Evolutionary conservation across 1,140 invertebrate species (phyloP), one percentile per base, ranked within the genome.

Genomic region (Apis dorsata): DNA sequence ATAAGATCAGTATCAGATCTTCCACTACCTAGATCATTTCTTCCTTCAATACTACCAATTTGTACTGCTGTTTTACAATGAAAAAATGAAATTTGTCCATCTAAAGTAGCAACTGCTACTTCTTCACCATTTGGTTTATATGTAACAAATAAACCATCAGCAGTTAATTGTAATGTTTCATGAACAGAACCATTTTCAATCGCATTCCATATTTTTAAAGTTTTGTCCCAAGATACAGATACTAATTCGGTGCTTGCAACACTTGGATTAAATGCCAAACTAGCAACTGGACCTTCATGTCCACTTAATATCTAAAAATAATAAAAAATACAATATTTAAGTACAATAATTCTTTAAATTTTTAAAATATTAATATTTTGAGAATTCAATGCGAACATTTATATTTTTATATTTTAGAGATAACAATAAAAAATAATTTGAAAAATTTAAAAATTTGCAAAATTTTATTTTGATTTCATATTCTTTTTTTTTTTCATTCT

Each of bases 201-300:
- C 2, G 97, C 95, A 92, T 99, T 98, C 99, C 99, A 99, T 51
- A 99, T 93, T 88, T 97, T 96, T 0, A 99, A 93, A 0, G 98
- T 98, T 93, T 97, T 97, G 92, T 99, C 99, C 98, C 98, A 99
- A 24, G 98, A 98, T 4, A 96, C 97, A 4, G 98, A 99, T 0
- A 96, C 97, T 53, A 99, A 92, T 53, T 96, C 95, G 0, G 97
- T 96, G 80, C 96, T 97, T 0, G 96, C 94, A 15, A 96, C 91
- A 77, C 92, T 95, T 0, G 97, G 97, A 91, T 95, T 97, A 92
- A 99, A 99, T 15, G 96, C 95, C 21, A 99, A 88, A 86, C 96
- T 95, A 34, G 96, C 95, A 2, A 99, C 96, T 8, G 99, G 98
- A 24, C 97, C 98, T 94, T 98, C 97, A 92, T 99, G 99, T 17